Conservation (phyloP, 2,113 vertebrate genomes). For the Empidonax alnorum region DNA sequence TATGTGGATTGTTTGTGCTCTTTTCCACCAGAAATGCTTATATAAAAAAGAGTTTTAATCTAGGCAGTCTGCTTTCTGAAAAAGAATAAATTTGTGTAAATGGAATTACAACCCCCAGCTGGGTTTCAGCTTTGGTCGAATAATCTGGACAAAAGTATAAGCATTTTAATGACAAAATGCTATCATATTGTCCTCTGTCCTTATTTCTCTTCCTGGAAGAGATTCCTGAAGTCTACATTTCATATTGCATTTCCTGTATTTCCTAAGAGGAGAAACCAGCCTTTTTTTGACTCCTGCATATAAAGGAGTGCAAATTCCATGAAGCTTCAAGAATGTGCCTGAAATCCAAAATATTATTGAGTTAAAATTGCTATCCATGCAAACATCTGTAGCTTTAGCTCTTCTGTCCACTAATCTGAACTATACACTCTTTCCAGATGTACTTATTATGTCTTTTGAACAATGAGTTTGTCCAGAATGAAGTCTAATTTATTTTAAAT, state of each 20-base stretch:
- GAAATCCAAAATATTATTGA: background rate
- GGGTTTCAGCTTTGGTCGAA: background rate
- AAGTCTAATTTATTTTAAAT: background rate
- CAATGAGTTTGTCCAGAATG: background rate
- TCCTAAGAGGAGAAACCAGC: background rate
- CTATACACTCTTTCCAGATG: background rate
- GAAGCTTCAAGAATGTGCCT: background rate
- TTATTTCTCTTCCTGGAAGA: background rate
- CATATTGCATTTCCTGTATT: background rate
- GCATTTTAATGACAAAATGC: background rate
- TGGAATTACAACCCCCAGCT: background rate
- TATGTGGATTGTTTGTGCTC: background rate
- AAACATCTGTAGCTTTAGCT: background rate
- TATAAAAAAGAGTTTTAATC: background rate
- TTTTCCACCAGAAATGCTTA: background rate
- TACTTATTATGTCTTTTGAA: background rate
- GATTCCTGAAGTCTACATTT: background rate
- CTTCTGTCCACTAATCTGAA: background rate
- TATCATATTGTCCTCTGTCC: background rate
- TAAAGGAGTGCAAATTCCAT: background rate
- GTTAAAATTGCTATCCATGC: background rate
- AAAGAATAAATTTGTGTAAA: background rate
- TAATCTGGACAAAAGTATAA: background rate
- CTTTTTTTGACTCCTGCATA: background rate
- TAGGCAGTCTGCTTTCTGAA: background rate